Conservation (phyloP, 1,140 invertebrate genomes). For the Tetraneura akinire region DNA sequence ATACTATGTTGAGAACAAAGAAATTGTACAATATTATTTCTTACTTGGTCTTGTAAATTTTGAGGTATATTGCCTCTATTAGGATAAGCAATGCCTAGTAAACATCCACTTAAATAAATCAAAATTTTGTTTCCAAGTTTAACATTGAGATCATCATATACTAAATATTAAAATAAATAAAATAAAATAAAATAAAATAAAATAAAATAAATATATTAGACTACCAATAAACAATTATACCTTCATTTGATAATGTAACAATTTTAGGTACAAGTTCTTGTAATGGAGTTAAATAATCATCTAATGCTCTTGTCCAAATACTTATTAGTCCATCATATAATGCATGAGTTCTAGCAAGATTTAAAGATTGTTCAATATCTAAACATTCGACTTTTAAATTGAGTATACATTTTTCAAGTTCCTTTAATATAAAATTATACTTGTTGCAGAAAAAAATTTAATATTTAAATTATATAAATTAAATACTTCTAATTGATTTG, state of each 20-base stretch:
- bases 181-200: background rate
- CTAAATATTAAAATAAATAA: slow-evolving; percentile 45
- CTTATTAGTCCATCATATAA: slow-evolving; percentile 88
- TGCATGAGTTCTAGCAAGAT: slow-evolving; percentile 74
- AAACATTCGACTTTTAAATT: slow-evolving; percentile 80
- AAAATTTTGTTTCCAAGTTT: slow-evolving; percentile 84
- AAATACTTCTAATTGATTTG: slow-evolving; percentile 59
- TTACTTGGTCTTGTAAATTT: slow-evolving; percentile 67
- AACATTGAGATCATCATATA: slow-evolving; percentile 54
- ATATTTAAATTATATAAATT: background rate
- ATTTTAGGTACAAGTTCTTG: slow-evolving; percentile 72
- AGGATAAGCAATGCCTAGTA: slow-evolving; percentile 89
- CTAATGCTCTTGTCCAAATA: slow-evolving; percentile 81
- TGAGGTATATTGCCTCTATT: slow-evolving; percentile 71
- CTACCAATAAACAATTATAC: slow-evolving; percentile 47
- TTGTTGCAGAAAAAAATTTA: background rate
- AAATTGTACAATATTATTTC: slow-evolving; percentile 69
- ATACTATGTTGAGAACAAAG: slow-evolving; percentile 66
- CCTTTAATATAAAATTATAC: slow-evolving; percentile 58
- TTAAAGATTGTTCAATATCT: slow-evolving; percentile 86
- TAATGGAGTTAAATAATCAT: slow-evolving; percentile 81
- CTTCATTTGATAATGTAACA: slow-evolving; percentile 53
- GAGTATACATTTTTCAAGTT: slow-evolving; percentile 78
- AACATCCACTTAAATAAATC: slow-evolving; percentile 90
- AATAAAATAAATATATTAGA: background rate